Evolutionary conservation across 2,888 invertebrate genomes (phyloP).

Genomic region (Thyatira batis): DNA sequence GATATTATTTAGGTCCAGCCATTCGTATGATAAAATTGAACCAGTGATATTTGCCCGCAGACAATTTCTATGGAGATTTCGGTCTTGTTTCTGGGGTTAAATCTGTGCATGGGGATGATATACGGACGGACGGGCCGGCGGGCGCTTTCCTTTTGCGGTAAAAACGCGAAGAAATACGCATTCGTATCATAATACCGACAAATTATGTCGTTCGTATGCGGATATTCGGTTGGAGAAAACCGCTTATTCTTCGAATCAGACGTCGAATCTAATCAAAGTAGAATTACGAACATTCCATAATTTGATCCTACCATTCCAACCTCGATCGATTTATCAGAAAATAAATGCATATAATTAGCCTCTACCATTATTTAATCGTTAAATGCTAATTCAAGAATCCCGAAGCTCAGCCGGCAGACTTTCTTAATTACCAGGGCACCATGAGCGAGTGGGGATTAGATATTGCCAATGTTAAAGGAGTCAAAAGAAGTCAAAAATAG

Average conservation of each 20-base stretch:
- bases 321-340: not conserved
- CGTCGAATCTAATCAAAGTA: constrained; percentile 30
- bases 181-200: constrained; percentile 32
- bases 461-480: constrained; percentile 38
- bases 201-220: constrained; percentile 47
- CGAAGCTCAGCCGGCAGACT: constrained; percentile 11
- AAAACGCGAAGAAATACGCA: constrained; percentile 39
- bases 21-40: constrained; percentile 79
- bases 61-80: constrained; percentile 81
- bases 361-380: not conserved
- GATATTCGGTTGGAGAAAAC: constrained; percentile 26
- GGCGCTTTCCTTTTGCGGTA: constrained; percentile 56
- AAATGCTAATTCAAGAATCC: constrained; percentile 9
- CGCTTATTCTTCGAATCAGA: constrained; percentile 28
- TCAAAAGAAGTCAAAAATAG: constrained; percentile 36
- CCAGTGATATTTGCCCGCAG: constrained; percentile 74
- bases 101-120: constrained; percentile 75
- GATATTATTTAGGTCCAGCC: constrained; percentile 76
- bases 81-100: constrained; percentile 74
- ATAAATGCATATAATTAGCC: not conserved
- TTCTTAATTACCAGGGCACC: constrained; percentile 37
- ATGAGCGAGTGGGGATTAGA: constrained; percentile 34
- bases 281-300: constrained; percentile 9
- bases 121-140: constrained; percentile 49
- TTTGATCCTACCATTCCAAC: no score